These are phyloP conservation scores for Brachyrhaphis roseni DNA, from an alignment of 2,797 vertebrate species.

Conservation along the genomic window DNA sequence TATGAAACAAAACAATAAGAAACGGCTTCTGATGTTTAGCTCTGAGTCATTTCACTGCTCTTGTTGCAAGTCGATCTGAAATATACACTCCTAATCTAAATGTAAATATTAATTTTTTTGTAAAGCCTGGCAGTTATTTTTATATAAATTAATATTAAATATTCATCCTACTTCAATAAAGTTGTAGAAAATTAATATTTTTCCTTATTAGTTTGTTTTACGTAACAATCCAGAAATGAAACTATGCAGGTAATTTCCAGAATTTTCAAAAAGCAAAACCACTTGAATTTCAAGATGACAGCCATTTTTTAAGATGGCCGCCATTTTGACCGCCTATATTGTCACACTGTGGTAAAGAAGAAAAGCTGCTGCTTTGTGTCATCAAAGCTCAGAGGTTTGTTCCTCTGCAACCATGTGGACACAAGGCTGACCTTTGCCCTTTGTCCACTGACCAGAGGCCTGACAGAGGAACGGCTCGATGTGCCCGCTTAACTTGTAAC, in stretches of 20 bases:
- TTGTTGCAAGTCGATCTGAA: background rate
- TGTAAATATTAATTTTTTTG: background rate
- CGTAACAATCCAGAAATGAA: background rate
- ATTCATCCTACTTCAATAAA: background rate
- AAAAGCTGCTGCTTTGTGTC: conserved; percentile 42
- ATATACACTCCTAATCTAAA: background rate
- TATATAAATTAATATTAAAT: background rate
- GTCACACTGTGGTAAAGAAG: conserved; percentile 15
- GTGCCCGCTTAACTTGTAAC: conserved; percentile 92
- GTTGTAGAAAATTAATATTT: background rate
- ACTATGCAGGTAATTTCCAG: background rate
- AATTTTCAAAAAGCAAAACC: background rate
- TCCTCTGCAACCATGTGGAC: conserved; percentile 58
- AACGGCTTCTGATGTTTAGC: background rate
- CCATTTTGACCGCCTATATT: no score
- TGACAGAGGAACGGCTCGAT: conserved; percentile 72
- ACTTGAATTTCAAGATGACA: no score
- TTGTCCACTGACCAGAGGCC: conserved; percentile 65
- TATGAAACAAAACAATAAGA: background rate
- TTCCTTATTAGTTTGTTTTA: background rate
- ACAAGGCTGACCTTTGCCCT: conserved; percentile 78
- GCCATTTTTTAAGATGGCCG: no score
- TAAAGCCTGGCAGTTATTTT: background rate
- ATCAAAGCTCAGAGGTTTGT: conserved; percentile 52
- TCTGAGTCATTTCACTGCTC: background rate